Percentiles rank a stretch among this genome's conserved stretches.
Conservation (phyloP, 2,113 vertebrate species). For the Prinia subflava region DNA sequence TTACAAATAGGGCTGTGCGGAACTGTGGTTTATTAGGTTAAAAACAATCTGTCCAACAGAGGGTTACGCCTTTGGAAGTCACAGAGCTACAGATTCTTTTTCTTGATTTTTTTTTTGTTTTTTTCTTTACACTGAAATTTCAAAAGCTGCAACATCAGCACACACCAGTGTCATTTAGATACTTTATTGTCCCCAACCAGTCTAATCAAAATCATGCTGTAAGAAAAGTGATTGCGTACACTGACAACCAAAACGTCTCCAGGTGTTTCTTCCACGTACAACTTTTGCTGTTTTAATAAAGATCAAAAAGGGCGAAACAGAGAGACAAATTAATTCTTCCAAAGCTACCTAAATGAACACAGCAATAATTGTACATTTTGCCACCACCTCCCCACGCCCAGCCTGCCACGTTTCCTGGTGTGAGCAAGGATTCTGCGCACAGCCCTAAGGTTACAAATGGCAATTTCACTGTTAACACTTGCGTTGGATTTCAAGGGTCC, state of each 20-base stretch:
- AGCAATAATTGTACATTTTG: constrained; percentile 37
- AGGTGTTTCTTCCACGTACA: neutral
- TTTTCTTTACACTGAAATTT: constrained; percentile 1
- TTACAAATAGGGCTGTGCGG: constrained; percentile 69
- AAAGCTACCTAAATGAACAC: constrained; percentile 32
- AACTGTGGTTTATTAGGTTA: constrained; percentile 61
- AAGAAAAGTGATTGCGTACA: constrained; percentile 43
- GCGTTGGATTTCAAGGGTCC: neutral
- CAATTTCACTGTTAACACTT: neutral
- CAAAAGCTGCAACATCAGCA: constrained; percentile 50
- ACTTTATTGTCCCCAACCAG: constrained; percentile 46
- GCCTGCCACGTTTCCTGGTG: neutral
- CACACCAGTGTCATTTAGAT: constrained; percentile 5
- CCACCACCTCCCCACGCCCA: neutral
- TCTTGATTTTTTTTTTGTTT: neutral
- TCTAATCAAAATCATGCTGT: constrained; percentile 23
- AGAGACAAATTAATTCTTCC: neutral
- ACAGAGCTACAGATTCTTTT: constrained; percentile 6
- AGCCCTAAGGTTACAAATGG: constrained; percentile 38
- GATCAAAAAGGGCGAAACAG: constrained; percentile 3
- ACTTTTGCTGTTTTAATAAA: constrained; percentile 1
- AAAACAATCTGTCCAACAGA: constrained; percentile 52
- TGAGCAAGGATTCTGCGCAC: neutral
- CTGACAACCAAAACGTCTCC: neutral
- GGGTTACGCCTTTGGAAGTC: constrained; percentile 1